Base-by-base conservation (phyloP, 2,888 invertebrate species). In the Melinopterus prodromus region DNA sequence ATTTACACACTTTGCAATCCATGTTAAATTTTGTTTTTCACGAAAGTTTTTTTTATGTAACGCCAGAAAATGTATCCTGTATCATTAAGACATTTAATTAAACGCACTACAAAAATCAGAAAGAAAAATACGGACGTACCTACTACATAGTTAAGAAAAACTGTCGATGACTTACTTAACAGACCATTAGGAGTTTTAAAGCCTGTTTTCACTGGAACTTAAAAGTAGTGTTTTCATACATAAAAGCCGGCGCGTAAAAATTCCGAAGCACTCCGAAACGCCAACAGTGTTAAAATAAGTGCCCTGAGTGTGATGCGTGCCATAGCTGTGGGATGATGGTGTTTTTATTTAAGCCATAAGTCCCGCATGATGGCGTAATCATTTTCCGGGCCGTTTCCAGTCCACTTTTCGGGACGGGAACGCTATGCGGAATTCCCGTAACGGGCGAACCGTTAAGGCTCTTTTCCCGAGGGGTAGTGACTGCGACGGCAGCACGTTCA, bases 271-370 rank as follows among this genome's bases (percentile, higher is more conserved):
- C 53, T 53, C 12, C 53, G 53, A 53, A 53, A 53, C 53, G 5
- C 53, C 12, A 53, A 53, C 53, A 53, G 53, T 12, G 53, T 53
- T 53, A 53, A 53, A 9, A 12, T 53, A 53, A 53, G 53, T 53
- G 53, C 53, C 53, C 12, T 12, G 5, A 12, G 12, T 53, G 53
- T 12, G 53, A 53, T 53, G 53, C 5, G 12, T 53, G 5, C 12
- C 9, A 53, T 12, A 2, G 53, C 7, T 2, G 53, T 9, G 53
- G 5, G 9, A 12, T 38, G 38, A 38, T 53, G 53, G 53, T 53
- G 53, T 53, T 53, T 53, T 53, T 53, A 53, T 53, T 53, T 53
- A 53, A 53, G 53, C 53, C 53, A 53, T 53, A 53, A 53, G 53
- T 53, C 53, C 53, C 53, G 53, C 53, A 12, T 12, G 53, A 53